Conservation (phyloP, 1,140 invertebrate genomes). For the Marisa cornuarietis region DNA sequence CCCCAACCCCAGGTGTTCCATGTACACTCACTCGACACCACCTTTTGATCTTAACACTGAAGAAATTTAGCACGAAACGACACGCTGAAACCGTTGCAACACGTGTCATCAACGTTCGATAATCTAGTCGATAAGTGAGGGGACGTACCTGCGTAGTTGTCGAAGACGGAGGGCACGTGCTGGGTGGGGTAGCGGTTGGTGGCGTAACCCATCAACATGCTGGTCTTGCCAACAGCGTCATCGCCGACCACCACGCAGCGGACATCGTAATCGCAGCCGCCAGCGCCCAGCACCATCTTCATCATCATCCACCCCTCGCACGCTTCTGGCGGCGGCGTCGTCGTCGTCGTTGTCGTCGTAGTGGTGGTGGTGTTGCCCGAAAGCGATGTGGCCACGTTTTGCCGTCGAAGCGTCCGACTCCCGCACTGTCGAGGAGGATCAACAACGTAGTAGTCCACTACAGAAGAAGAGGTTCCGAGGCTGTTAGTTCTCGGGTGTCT, state of each 20-base stretch:
- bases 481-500: no score
- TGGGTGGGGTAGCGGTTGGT: slow-evolving; percentile 50
- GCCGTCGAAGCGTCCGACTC: no score
- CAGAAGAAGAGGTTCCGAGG: no score
- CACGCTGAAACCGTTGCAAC: neutral
- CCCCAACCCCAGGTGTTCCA: no score
- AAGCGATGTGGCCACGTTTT: no score
- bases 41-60: no score
- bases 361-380: no score
- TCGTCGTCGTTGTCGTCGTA: no score
- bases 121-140: neutral
- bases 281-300: neutral
- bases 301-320: neutral
- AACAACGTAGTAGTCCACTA: no score
- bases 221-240: slow-evolving; percentile 48
- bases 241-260: slow-evolving; percentile 54
- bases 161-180: slow-evolving; percentile 50
- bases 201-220: slow-evolving; percentile 55
- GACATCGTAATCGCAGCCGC: slow-evolving; percentile 11
- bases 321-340: no score
- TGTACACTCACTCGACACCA: no score
- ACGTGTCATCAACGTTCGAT: neutral
- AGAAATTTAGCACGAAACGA: neutral
- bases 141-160: slow-evolving; percentile 50
- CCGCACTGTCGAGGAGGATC: no score